Evolutionary conservation across 1,140 invertebrate genomes (phyloP).

Genomic region (Marisa cornuarietis): DNA sequence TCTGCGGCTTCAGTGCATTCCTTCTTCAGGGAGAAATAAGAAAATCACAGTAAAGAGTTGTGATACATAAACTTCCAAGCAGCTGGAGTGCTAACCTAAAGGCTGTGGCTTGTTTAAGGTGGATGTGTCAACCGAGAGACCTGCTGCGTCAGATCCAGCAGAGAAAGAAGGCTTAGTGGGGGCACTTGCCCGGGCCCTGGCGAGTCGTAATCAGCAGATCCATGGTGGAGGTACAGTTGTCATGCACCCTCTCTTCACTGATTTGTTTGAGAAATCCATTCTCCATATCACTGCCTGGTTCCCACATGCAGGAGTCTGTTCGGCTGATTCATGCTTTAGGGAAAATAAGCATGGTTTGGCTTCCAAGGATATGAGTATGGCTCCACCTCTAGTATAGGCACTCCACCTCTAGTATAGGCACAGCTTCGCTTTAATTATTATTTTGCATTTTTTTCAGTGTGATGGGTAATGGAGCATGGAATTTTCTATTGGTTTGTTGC

Average conservation of each 20-base stretch:
- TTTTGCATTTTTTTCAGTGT: neutral
- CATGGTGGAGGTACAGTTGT: slow-evolving; percentile 70
- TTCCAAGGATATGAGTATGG: neutral
- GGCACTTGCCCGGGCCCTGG: slow-evolving; percentile 80
- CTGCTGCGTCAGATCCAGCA: slow-evolving; percentile 29
- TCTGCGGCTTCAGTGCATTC: too few relatives aligned
- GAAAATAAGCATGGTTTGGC: neutral
- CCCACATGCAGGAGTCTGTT: neutral
- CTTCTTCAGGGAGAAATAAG: too few relatives aligned
- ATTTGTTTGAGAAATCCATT: neutral
- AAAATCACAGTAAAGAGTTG: neutral
- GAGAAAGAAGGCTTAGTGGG: slow-evolving; percentile 76
- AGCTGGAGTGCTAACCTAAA: neutral
- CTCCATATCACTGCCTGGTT: neutral
- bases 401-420: neutral
- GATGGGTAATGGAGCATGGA: neutral
- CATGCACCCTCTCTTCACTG: slow-evolving; percentile 25
- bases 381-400: neutral
- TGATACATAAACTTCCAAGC: neutral
- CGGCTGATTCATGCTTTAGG: neutral
- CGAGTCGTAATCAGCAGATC: slow-evolving; percentile 58
- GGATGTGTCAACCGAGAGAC: slow-evolving; percentile 28
- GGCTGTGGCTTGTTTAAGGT: slow-evolving; percentile 28
- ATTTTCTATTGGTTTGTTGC: neutral
- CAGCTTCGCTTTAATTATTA: neutral